phyloP scores from a whole-genome alignment of 2,113 vertebrate species.

The Morone saxatilis region DNA sequence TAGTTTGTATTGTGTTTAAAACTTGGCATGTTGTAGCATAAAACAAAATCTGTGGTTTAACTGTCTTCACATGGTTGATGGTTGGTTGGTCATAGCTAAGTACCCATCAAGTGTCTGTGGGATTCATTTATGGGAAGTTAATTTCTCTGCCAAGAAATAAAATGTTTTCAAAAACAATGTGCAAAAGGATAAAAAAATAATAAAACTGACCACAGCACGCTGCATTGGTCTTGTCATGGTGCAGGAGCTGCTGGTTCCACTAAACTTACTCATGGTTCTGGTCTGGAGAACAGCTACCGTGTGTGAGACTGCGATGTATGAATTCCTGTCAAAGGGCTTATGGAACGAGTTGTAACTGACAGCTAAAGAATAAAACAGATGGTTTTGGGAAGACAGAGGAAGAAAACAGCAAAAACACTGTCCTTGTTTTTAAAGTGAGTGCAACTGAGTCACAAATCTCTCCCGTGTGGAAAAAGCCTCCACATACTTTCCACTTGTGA shows the following conservation, averaged over 20 bases:
- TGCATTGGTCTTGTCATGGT: neutral
- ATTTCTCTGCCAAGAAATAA: conserved; percentile 17
- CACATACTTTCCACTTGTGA: conserved; percentile 59
- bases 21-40: neutral
- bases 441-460: conserved; percentile 48
- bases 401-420: conserved; percentile 43
- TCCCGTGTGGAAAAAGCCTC: conserved; percentile 44
- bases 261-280: conserved; percentile 38
- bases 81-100: neutral
- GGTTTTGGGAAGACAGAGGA: conserved; percentile 41
- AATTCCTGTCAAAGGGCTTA: conserved; percentile 45
- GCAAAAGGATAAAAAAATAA: neutral
- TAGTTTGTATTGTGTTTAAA: neutral
- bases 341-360: conserved; percentile 8
- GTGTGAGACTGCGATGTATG: neutral
- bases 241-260: conserved; percentile 12
- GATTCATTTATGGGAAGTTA: neutral
- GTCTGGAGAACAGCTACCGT: conserved; percentile 46
- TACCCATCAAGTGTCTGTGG: neutral
- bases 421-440: conserved; percentile 52
- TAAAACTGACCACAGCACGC: neutral
- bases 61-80: neutral
- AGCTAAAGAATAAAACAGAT: conserved; percentile 14
- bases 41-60: neutral
- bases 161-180: conserved; percentile 12